phyloP scores from a whole-genome alignment of 2,888 invertebrate species.

The Clusia tigrina region DNA sequence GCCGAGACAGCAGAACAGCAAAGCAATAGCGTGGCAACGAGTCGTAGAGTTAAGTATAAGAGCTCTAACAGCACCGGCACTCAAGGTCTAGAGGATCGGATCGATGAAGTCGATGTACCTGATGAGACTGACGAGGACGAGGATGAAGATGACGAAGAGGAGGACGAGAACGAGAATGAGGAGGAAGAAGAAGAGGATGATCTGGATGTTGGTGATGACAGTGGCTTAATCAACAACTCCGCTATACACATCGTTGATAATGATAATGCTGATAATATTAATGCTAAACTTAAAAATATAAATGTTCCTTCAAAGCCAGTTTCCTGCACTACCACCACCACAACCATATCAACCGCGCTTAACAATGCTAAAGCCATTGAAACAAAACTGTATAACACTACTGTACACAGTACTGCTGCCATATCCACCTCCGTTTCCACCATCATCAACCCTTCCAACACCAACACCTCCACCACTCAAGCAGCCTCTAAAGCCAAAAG shows the following conservation, averaged over 20 bases:
- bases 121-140: slow-evolving; percentile 45
- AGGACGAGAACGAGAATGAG: slow-evolving; percentile 34
- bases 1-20: slow-evolving; percentile 36
- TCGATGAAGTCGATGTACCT: slow-evolving; percentile 52
- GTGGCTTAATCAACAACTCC: slow-evolving; percentile 30
- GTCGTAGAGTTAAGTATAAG: slow-evolving; percentile 52
- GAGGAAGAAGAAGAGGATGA: slow-evolving; percentile 35
- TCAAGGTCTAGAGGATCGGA: slow-evolving; percentile 55
- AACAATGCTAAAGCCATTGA: neutral
- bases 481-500: slow-evolving; percentile 23
- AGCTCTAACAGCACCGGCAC: slow-evolving; percentile 55
- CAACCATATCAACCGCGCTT: neutral
- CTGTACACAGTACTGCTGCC: neutral
- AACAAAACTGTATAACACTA: neutral
- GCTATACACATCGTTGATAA: slow-evolving; percentile 43
- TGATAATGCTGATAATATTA: slow-evolving; percentile 23
- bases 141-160: slow-evolving; percentile 30
- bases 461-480: slow-evolving; percentile 3
- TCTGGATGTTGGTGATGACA: slow-evolving; percentile 31
- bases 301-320: slow-evolving; percentile 29
- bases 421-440: neutral
- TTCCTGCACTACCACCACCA: slow-evolving; percentile 24
- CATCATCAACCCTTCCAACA: neutral
- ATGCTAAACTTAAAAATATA: neutral
- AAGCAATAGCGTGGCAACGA: slow-evolving; percentile 23